Percentiles rank a stretch among this genome's conserved stretches.
phyloP scores from a whole-genome alignment of 2,888 invertebrate genomes.

The Micoletzkya japonica region DNA sequence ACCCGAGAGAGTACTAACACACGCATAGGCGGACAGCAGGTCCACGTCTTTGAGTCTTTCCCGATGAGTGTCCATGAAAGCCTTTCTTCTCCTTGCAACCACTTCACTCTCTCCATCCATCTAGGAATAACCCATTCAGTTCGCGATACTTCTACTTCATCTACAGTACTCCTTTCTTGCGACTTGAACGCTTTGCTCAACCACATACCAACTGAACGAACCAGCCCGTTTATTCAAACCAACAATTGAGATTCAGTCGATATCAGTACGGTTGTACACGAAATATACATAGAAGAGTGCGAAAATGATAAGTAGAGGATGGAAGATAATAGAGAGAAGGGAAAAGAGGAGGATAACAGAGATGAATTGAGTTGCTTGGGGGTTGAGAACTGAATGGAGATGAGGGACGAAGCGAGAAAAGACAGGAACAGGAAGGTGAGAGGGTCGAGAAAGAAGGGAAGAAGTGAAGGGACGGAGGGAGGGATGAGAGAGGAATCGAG shows the following conservation, averaged over 20 bases:
- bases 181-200: not conserved
- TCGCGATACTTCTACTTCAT: conserved; percentile 7
- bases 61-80: conserved; percentile 16
- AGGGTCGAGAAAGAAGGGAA: not conserved
- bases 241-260: not conserved
- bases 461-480: not conserved
- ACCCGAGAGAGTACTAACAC: not conserved
- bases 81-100: conserved; percentile 22
- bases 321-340: conserved; percentile 11
- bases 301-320: conserved; percentile 17
- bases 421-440: conserved; percentile 18
- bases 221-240: not conserved
- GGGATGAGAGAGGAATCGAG: conserved; percentile 5
- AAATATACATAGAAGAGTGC: conserved; percentile 13
- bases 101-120: conserved; percentile 19
- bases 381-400: conserved; percentile 15
- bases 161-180: not conserved
- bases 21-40: conserved; percentile 18
- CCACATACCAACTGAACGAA: not conserved
- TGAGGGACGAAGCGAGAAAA: conserved; percentile 26
- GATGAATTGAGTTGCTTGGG: not conserved
- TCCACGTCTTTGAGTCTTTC: conserved; percentile 10
- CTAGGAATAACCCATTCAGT: not conserved
- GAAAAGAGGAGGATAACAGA: not conserved
- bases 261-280: not conserved